Evolutionary conservation across 2,888 invertebrate genomes (phyloP).

Genomic region (Hetaerina titia): DNA sequence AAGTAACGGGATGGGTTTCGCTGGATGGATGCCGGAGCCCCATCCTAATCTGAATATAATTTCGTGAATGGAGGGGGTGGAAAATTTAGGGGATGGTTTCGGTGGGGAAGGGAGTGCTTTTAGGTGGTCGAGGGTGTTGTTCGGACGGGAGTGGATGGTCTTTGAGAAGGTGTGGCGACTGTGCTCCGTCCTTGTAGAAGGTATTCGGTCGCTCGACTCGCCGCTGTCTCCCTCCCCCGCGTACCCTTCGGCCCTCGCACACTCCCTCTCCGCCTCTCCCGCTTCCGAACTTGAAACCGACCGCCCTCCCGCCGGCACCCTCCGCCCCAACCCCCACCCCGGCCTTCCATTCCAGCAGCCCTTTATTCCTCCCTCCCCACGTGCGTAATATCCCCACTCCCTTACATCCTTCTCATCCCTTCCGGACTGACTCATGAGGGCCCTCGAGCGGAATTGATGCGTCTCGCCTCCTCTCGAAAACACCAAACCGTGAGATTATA

Average conservation of each 20-base stretch:
- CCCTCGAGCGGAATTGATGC: constrained; percentile 57
- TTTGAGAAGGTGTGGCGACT: not conserved
- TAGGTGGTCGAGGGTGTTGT: not conserved
- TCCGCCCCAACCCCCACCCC: not conserved
- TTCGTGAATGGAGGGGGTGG: constrained; percentile 23
- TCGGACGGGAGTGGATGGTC: not conserved
- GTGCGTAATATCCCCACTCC: not conserved
- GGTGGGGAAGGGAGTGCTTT: not conserved
- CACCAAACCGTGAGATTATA: constrained; percentile 50
- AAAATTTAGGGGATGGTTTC: constrained; percentile 5
- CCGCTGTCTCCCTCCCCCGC: not conserved
- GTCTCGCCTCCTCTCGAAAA: constrained; percentile 52
- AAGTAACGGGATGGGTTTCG: constrained; percentile 51
- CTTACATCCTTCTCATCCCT: not conserved
- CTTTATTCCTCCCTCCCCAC: not conserved
- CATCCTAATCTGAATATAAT: constrained; percentile 63
- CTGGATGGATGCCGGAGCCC: not conserved
- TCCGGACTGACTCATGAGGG: constrained; percentile 61
- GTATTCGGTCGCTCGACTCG: too few relatives aligned
- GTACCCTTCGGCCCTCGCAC: not conserved
- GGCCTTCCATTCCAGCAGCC: not conserved
- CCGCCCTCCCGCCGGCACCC: not conserved
- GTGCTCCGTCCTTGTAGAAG: too few relatives aligned
- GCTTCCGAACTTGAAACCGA: not conserved
- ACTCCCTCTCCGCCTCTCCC: not conserved